These are phyloP conservation scores for Harpalus rubripes DNA, from an alignment of 2,888 invertebrate species.

Conservation along the genomic window DNA sequence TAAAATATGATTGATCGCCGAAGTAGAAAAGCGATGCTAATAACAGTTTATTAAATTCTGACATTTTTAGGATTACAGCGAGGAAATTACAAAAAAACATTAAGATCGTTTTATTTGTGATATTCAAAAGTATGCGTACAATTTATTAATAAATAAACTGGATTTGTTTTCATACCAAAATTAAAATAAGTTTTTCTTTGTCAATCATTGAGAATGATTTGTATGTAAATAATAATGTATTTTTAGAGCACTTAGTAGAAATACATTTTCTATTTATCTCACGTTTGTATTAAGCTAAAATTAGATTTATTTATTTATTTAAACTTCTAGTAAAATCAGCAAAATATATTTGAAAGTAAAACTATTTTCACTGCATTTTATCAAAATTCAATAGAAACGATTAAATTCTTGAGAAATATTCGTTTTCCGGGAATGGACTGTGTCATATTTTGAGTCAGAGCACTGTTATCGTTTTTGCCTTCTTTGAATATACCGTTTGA, in stretches of 20 bases:
- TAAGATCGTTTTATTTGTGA: too few relatives aligned
- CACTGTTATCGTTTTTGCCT: too few relatives aligned
- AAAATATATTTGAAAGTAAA: neutral
- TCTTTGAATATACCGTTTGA: too few relatives aligned
- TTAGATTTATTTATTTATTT: conserved; percentile 38
- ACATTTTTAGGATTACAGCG: conserved; percentile 2
- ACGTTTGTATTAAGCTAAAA: conserved; percentile 1
- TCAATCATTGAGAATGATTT: neutral
- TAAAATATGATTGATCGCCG: conserved; percentile 15
- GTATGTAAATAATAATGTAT: conserved; percentile 10
- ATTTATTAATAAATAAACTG: too few relatives aligned
- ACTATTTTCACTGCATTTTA: neutral
- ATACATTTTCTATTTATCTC: neutral
- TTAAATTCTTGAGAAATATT: too few relatives aligned
- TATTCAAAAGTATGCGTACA: neutral
- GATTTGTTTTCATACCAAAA: too few relatives aligned
- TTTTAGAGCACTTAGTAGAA: neutral
- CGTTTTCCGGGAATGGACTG: too few relatives aligned
- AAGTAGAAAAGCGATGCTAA: conserved; percentile 14
- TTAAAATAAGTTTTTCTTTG: conserved; percentile 1
- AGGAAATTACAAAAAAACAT: neutral
- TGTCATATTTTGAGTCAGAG: too few relatives aligned
- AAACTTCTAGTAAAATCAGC: neutral
- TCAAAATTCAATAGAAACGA: neutral
- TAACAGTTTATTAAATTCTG: conserved; percentile 12